Evolutionary conservation across 2,888 invertebrate genomes (phyloP).

Genomic region (Bombylius discolor): DNA sequence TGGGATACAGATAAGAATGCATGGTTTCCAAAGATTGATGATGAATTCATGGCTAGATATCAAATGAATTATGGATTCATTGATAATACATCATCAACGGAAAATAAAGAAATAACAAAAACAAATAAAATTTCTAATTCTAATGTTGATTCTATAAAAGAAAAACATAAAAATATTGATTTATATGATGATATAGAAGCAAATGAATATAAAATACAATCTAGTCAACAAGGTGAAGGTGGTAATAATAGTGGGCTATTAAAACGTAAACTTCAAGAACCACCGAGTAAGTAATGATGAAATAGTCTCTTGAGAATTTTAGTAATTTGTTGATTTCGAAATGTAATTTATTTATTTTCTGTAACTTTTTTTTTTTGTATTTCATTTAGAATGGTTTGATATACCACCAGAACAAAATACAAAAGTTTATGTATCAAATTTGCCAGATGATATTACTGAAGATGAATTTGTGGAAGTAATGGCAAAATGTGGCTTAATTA

Average conservation of each 20-base stretch:
- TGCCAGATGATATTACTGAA: slow-evolving; percentile 78
- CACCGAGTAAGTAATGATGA: slow-evolving; percentile 29
- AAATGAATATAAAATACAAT: no score
- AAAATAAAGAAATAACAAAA: slow-evolving; percentile 18
- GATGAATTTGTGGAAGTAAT: slow-evolving; percentile 85
- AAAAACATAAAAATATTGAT: not conserved
- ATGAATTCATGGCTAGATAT: slow-evolving; percentile 90
- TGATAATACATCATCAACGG: slow-evolving; percentile 40
- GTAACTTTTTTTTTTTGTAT: no score
- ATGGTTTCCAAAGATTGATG: slow-evolving; percentile 95
- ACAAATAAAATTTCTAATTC: slow-evolving; percentile 10
- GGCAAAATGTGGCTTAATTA: slow-evolving; percentile 91
- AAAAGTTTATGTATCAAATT: slow-evolving; percentile 88
- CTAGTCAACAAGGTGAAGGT: not conserved
- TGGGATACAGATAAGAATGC: slow-evolving; percentile 86
- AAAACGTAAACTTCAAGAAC: slow-evolving; percentile 31
- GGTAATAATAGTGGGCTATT: slow-evolving; percentile 15
- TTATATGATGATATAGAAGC: not conserved
- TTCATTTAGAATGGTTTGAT: slow-evolving; percentile 74
- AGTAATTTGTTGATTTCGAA: no score
- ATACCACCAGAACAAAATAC: slow-evolving; percentile 77
- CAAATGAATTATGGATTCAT: slow-evolving; percentile 89
- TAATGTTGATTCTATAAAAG: slow-evolving; percentile 8
- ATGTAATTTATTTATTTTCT: no score
- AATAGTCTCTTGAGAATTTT: no score